Evolutionary conservation across 2,888 invertebrate genomes (phyloP), one percentile per base, ranked within the genome.

Genomic region (Macropis europaea): DNA sequence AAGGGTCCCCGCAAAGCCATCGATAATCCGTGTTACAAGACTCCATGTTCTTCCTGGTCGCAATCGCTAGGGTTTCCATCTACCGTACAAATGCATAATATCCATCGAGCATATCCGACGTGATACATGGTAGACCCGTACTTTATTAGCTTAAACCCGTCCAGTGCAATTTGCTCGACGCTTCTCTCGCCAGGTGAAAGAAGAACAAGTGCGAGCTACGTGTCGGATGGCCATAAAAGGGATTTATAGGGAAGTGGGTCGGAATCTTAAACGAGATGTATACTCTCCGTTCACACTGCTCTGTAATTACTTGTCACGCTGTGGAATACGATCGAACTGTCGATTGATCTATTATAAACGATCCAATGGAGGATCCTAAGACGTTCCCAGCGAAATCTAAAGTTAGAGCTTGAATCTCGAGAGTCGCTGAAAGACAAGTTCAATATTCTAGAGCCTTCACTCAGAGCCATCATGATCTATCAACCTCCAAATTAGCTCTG

Each of bases 61-160:
- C 42, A 28, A 40, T 38, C 19, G 26, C 54, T 88, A 87, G 75
- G 88, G 87, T 82, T 88, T 89, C 89, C 84, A 72, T 53, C 67
- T 78, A 83, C 86, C 88, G 82, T 89, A 89, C 82, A 89, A 89
- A 89, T 89, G 88, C 88, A 86, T 87, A 88, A 87, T 86, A 88
- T 86, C 84, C 86, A 83, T 84, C 82, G 80, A 76, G 84, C 79
- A 86, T 85, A 87, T 88, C 86, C 82, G 87, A 88, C 86, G 75
- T 80, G 79, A 78, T 84, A 86, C 85, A 86, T 84, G 85, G 67
- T 75, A 70, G 77, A 75, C 68, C 75, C 73, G 77, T 79, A 81
- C 85, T 87, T 89, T 88, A 88, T 87, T 87, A 87, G 85, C 84
- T 88, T 88, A 88, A 63, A 77, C 54, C 80, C 79, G 87, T 87